Percentiles rank a stretch among this genome's conserved stretches.
Conservation (phyloP, 2,888 invertebrate genomes). For the Ochropacha duplaris region DNA sequence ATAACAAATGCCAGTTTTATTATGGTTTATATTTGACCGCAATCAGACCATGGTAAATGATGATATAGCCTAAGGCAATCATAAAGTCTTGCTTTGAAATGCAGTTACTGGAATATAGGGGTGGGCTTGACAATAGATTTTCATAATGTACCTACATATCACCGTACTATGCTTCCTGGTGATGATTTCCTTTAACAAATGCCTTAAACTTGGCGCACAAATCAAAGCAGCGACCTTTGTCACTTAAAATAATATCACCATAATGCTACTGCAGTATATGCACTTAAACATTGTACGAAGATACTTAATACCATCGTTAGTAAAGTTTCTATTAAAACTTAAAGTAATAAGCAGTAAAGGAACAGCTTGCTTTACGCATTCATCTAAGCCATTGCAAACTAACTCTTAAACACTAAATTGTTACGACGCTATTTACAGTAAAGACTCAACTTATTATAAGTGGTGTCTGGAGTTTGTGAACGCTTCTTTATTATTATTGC, state of each 20-base stretch:
- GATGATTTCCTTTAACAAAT: too few relatives aligned
- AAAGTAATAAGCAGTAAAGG: conserved; percentile 18
- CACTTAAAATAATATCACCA: not conserved
- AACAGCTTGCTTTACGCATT: conserved; percentile 36
- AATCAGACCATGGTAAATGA: too few relatives aligned
- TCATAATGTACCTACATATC: too few relatives aligned
- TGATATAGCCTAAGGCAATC: too few relatives aligned
- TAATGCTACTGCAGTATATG: not conserved
- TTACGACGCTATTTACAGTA: conserved; percentile 52
- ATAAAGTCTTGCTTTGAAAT: too few relatives aligned
- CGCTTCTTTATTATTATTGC: conserved; percentile 55
- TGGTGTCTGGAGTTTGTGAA: conserved; percentile 48
- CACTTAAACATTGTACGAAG: not conserved
- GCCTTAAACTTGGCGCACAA: too few relatives aligned
- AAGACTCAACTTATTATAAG: conserved; percentile 43
- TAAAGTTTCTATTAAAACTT: conserved; percentile 15
- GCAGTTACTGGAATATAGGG: too few relatives aligned
- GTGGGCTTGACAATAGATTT: too few relatives aligned
- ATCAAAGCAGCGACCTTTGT: too few relatives aligned
- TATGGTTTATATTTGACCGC: too few relatives aligned
- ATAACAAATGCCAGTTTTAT: too few relatives aligned
- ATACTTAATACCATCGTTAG: conserved; percentile 3
- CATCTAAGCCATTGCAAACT: conserved; percentile 35
- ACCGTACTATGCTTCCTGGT: too few relatives aligned
- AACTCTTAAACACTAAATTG: conserved; percentile 44